A percentile compares a stretch with the other conserved stretches of the same genome.
These are phyloP conservation scores for Cynopterus brachyotis DNA, from an alignment of 2,113 vertebrate genomes.

Conservation along the genomic window DNA sequence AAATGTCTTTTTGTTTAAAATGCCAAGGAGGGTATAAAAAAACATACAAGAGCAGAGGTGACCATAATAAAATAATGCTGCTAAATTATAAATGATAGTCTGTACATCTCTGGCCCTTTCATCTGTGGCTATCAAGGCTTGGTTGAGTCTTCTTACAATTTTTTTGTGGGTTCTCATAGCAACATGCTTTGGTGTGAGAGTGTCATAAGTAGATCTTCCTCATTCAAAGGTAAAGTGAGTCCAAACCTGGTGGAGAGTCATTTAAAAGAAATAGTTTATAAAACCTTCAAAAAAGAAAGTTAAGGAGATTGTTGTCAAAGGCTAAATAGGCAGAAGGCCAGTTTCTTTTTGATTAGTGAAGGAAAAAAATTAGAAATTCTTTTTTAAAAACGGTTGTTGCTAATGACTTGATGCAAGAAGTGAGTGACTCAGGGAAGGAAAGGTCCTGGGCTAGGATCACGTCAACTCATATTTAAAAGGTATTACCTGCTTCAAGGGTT, in stretches of 20 bases:
- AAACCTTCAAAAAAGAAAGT: neutral
- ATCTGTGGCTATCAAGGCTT: neutral
- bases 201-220: neutral
- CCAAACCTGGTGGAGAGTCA: neutral
- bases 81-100: constrained; percentile 45
- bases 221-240: neutral
- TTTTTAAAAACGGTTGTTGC: neutral
- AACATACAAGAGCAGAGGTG: neutral
- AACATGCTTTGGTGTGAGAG: neutral
- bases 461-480: constrained; percentile 41
- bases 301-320: neutral
- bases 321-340: neutral
- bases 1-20: constrained; percentile 44
- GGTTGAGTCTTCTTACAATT: neutral
- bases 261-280: neutral
- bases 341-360: neutral
- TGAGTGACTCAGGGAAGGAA: neutral
- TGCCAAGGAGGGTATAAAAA: neutral
- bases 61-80: constrained; percentile 51
- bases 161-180: neutral
- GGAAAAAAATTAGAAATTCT: neutral
- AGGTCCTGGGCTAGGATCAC: neutral
- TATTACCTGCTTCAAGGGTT: neutral
- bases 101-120: neutral
- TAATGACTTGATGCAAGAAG: constrained; percentile 15